Evolutionary conservation across 2,797 vertebrate genomes (phyloP), one percentile per base, ranked within the genome.

Genomic region (Zenarchopterus dispar): DNA sequence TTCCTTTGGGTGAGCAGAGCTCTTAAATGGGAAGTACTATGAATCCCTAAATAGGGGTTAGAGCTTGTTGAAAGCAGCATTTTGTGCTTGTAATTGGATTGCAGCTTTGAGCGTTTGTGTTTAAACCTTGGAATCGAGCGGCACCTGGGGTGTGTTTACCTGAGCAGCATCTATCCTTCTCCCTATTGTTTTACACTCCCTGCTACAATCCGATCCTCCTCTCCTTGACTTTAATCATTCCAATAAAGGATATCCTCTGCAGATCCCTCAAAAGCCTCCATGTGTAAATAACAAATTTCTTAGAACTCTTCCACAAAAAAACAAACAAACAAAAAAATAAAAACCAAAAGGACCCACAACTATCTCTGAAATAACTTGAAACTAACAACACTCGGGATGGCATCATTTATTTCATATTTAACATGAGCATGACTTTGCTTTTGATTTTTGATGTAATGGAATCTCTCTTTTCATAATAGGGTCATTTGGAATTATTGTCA

Each of bases 91-190:
- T 93, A 92, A 93, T 93, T 91, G 89, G 79, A 88, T 85, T 80
- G 79, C 52, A 71, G 80, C 79, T 75, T 70, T 75, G 78, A 81
- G 86, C 67, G 71, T 84, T 28, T 28, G 70, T 78, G 78, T 86
- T 89, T 81, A 83, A 85, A 82, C 64, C 87, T 80, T 76, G 73
- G 75, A 80, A 89, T 85, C 67, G 81, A 92, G 89, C 64, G 50
- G 84, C 6, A 82, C 87, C 90, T 80, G 70, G 75, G 86, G 91
- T 88, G 78, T 87, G 83, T 90, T 92, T 91, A 90, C 87, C 86
- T 89, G 85, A 61, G 70, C 83, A 76, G 62, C 49, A 70, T 75
- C 57, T 17, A 49, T 48, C 58, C 67, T 41, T 15, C 60, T 44
- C 44, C 55, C 77, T 50, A 58, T 63, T 58, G 56, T 54, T 49